phyloP scores from a whole-genome alignment of 2,888 invertebrate species.

The Ctenicera cuprea region DNA sequence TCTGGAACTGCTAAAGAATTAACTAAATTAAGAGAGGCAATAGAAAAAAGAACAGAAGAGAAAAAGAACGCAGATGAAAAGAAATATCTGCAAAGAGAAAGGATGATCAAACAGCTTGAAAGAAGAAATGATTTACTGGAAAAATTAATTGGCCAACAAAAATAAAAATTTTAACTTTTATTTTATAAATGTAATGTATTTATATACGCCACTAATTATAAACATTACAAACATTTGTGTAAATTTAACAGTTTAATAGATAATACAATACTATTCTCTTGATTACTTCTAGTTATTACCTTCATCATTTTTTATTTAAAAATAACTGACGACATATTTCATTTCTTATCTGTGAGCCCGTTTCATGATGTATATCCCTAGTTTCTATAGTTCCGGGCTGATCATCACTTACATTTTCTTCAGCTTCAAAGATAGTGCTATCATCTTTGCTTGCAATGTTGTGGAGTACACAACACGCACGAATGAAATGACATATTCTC shows the following conservation, averaged over 20 bases:
- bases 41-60: not conserved
- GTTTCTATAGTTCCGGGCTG: not conserved
- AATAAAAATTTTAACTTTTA: not conserved
- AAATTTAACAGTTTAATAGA: too few relatives aligned
- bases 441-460: slow-evolving; percentile 27
- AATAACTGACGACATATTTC: not conserved
- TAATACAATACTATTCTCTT: too few relatives aligned
- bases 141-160: too few relatives aligned
- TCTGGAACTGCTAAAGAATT: not conserved
- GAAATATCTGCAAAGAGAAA: not conserved
- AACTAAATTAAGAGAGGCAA: not conserved
- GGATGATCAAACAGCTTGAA: too few relatives aligned
- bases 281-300: too few relatives aligned
- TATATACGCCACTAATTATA: too few relatives aligned
- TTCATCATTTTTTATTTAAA: not conserved
- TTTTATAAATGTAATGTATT: slow-evolving; percentile 3
- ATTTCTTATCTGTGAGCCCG: not conserved
- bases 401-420: not conserved
- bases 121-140: too few relatives aligned
- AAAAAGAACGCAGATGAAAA: not conserved
- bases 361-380: not conserved
- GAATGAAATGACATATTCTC: slow-evolving; percentile 36
- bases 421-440: not conserved
- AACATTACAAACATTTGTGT: too few relatives aligned
- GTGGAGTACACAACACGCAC: slow-evolving; percentile 44